Conservation (phyloP, 2,113 vertebrate genomes). For the Lepus americanus region DNA sequence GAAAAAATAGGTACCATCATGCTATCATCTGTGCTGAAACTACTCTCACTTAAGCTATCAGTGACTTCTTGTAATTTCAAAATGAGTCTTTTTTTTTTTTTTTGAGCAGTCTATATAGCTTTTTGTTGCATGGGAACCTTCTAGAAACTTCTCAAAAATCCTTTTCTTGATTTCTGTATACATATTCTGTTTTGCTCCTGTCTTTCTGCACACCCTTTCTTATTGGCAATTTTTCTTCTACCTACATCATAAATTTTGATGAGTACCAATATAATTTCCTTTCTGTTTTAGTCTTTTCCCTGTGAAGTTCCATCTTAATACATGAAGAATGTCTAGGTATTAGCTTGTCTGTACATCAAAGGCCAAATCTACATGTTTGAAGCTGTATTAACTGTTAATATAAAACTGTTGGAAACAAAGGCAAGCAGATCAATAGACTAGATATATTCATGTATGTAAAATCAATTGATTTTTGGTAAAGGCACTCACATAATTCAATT, state of each 20-base stretch:
- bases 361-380: slow-evolving; percentile 21
- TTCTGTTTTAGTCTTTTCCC: background rate
- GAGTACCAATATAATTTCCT: background rate
- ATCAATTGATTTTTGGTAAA: background rate
- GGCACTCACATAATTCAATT: background rate
- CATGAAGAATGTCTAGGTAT: background rate
- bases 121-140: background rate
- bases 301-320: background rate
- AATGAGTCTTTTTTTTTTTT: background rate
- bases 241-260: background rate
- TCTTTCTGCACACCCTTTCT: background rate
- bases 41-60: background rate
- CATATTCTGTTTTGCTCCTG: background rate
- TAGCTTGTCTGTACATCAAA: background rate
- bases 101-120: background rate
- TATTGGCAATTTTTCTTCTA: background rate
- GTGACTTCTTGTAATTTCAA: background rate
- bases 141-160: background rate
- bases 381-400: background rate
- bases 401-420: background rate
- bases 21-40: background rate
- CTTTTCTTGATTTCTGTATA: background rate
- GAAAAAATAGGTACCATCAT: background rate
- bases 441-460: background rate
- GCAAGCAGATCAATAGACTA: background rate